Base-by-base conservation (phyloP, 1,140 invertebrate genomes). In the Drosophila obscura region DNA sequence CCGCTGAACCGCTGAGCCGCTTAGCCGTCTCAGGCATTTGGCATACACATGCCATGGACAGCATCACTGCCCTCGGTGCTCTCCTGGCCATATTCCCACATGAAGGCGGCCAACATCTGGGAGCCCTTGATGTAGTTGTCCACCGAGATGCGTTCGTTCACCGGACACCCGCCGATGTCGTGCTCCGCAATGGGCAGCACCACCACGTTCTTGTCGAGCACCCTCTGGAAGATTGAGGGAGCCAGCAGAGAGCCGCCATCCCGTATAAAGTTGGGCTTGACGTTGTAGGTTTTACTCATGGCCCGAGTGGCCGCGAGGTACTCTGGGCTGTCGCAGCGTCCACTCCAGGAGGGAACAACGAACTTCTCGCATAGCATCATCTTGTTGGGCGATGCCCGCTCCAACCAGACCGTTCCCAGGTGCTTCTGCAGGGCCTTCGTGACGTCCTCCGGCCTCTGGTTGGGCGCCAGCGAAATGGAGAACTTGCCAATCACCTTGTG, bases 401-500 rank as follows among this genome's bases (percentile, higher is more conserved):
- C 92, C 8, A 92, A 92, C 95, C 95, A 96, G 87, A 93, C 92
- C 39, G 92, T 90, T 92, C 96, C 93, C 4, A 99, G 73, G 92
- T 97, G 95, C 11, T 94, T 93, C 9, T 94, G 92, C 0, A 97
- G 96, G 22, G 94, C 93, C 64, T 96, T 92, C 52, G 94, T 94
- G n/a, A 97, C 94, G 73, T 95, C 93, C 24, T 94, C 93, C 0
- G 96, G 96, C n/a, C 94, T 94, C 93, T 98, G 97, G 91, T 98
- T 94, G 2, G 98, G 98, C 0, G 99, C 98, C 78, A 98, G 94
- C 73, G 98, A 94, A 71, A 99, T 96, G 1, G 97, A 99, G 91
- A 99, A 99, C 92, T 99, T 99, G 15, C 98, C 98, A 75, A 95
- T 96, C 0, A 99, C 97, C 93, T 97, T 98, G 26, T 94, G 93